Evolutionary conservation across 2,888 invertebrate genomes (phyloP).

Genomic region (Dimorphilus gyrociliatus): DNA sequence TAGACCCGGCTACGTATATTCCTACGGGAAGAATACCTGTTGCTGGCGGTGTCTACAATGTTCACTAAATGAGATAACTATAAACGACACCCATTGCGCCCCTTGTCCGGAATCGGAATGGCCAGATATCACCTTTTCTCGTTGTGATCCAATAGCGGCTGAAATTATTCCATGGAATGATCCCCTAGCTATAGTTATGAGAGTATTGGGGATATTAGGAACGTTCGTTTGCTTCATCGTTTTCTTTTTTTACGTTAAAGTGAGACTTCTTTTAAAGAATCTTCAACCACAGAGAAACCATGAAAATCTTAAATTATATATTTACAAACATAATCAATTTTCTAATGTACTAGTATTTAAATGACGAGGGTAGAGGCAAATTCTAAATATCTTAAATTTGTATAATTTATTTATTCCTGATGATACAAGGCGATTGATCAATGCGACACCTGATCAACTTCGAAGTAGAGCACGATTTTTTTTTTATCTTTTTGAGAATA

Average conservation of each 20-base stretch:
- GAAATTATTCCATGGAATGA: slow-evolving; percentile 8
- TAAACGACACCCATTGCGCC: slow-evolving; percentile 17
- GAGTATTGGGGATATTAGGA: slow-evolving; percentile 6
- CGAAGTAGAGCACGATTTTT: no score
- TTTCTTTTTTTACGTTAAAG: slow-evolving; percentile 10
- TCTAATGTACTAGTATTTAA: no score
- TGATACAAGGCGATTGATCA: no score
- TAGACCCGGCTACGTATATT: slow-evolving; percentile 11
- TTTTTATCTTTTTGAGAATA: no score
- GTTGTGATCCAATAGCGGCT: slow-evolving; percentile 8
- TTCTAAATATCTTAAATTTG: no score
- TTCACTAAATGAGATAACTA: slow-evolving; percentile 18
- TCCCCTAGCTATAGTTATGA: slow-evolving; percentile 9
- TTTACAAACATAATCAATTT: no score
- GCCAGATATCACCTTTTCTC: slow-evolving; percentile 8
- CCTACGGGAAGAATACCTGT: slow-evolving; percentile 20
- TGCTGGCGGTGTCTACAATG: slow-evolving; percentile 24
- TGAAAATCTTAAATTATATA: no score
- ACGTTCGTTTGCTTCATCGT: slow-evolving; percentile 11
- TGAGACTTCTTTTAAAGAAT: no score
- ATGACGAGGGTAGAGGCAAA: no score
- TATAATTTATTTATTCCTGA: no score
- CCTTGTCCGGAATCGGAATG: slow-evolving; percentile 12
- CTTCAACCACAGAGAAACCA: no score
- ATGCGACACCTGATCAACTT: no score